Evolutionary conservation across 2,113 vertebrate genomes (phyloP), one percentile per base, ranked within the genome.

Genomic region (Garra rufa): DNA sequence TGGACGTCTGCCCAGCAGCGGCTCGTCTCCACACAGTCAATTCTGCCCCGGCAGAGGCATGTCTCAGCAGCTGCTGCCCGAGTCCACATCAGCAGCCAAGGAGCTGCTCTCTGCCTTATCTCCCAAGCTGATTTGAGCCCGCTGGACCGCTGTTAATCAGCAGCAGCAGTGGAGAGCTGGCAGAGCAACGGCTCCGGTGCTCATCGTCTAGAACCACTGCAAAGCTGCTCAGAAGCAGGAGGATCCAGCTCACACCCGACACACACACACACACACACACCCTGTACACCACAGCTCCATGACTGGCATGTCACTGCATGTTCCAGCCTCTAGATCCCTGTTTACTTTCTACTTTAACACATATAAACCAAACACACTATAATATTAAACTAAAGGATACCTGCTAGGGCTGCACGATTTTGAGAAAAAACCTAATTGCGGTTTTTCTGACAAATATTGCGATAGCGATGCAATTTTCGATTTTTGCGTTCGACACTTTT

Each of bases 111-210:
- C 38, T n/a, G 24, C 73, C 89, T 89, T 89, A 88, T 90, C 87
- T 89, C 61, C 69, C 79, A 48, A 76, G 83, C 80, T 87, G 86
- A 85, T 86, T 76, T 55, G 71, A 75, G 84, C 83, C 87, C 77
- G 69, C 86, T 86, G 88, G 88, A 89, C 61, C 38, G 80, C 86
- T 87, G 85, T 79, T 88, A 88, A 87, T 87, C 85, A 86, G 81
- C 69, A 75, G 86, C 83, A 89, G 88, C 71, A 76, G 79, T 50
- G 71, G 67, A 81, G 84, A 84, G 76, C 83, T 89, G 90, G 90
- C 88, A 90, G 83, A 57, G 70, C 34, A 38, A 76, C 43, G 71
- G 69, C 69, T 43, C 43, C 43, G 30, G 21, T 73, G 70, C 67
- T 69, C 26, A 3, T 11, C 41, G 75, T 76, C 86, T 46, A 50